Base-by-base conservation (phyloP, 1,140 invertebrate species). In the Steinernema khuongi region DNA sequence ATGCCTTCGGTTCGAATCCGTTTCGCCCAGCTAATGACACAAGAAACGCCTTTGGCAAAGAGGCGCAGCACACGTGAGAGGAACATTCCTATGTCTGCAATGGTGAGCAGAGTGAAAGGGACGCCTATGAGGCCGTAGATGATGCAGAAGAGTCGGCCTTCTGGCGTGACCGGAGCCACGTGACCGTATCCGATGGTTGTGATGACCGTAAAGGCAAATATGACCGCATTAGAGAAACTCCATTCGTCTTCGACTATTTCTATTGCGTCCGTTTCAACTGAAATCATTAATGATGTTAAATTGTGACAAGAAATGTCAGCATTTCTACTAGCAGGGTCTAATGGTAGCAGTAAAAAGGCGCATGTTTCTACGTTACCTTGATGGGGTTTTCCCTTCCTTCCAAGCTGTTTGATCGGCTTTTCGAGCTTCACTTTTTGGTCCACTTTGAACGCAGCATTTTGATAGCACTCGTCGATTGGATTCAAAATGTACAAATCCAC, bases 101-200 rank as follows among this genome's bases (percentile, higher is more conserved):
- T 81, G 1, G 77, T 78, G 14, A 82, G 50, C 31, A 82, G 66
- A 17, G 81, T 75, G 60, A 82, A 79, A n/a, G 81, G 80, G 30
- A 83, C 80, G 11, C 81, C 81, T 29, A 83, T 77, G 14, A 83
- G 36, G 11, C 81, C 81, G 68, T 83, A 83, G 31, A 81, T 18
- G 22, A 83, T 80, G 19, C 76, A 72, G 60, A 83, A 83, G 11
- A 82, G 22, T 43, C 79, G 80, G 1, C 81, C 81, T 32, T 68
- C 67, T 31, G 80, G 71, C 22, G 87, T 88, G 78, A 86, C 85
- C 17, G 88, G 88, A n/a, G 87, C 88, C 71, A 86, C 85, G 78
- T 88, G 87, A 14, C 87, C 87, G 74, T 88, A 88, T 67, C 77
- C 77, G 31, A 78, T 78, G 18, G 77, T 78, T 1, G 77, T 78